Conservation (phyloP, 23 tunicate species). For the Ascidia mentula region DNA sequence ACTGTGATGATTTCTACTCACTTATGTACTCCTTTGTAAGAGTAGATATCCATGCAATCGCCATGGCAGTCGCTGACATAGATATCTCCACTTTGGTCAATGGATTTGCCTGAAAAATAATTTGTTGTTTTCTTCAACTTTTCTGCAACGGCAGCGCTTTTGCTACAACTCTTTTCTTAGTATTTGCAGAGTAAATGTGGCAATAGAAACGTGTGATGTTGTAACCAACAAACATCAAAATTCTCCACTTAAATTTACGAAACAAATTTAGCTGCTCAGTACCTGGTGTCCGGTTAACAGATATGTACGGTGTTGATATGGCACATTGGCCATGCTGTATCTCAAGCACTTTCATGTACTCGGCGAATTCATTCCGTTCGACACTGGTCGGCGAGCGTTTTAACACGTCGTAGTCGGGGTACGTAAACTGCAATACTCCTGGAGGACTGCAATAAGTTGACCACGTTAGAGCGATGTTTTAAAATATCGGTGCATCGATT, state of each 20-base stretch:
- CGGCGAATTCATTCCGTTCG: background rate
- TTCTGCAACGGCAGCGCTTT: no score
- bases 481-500: no score
- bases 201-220: no score
- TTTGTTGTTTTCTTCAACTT: no score
- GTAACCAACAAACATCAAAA: no score
- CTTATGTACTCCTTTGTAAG: conserved; percentile 31
- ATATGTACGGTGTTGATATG: conserved; percentile 36
- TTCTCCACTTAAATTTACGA: no score
- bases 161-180: no score
- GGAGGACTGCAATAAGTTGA: background rate
- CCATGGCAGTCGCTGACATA: conserved; percentile 43
- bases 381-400: conserved; percentile 8
- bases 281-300: conserved; percentile 37
- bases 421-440: background rate
- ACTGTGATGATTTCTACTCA: conserved; percentile 27
- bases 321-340: conserved; percentile 39
- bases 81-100: conserved; percentile 29
- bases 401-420: conserved; percentile 10
- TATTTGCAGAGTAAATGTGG: no score
- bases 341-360: conserved; percentile 30
- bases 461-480: no score
- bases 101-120: background rate
- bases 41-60: conserved; percentile 41
- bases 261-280: no score